Base-by-base conservation (phyloP, 2,797 vertebrate species). In the Echiichthys vipera region DNA sequence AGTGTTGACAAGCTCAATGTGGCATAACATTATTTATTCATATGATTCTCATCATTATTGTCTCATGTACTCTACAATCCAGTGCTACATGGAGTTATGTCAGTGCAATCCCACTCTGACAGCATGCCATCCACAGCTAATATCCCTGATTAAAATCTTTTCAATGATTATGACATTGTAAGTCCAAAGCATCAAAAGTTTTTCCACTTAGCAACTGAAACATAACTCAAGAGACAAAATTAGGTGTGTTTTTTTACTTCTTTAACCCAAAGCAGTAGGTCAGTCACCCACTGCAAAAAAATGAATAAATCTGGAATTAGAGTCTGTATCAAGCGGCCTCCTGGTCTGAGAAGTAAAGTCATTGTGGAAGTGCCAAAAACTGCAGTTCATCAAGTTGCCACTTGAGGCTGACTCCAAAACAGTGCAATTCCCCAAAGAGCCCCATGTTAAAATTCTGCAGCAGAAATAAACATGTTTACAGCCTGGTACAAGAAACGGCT, bases 21-120 rank as follows among this genome's bases (percentile, higher is more conserved):
- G 29, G 70, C 49, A 25, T 61, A 53, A 71, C 24, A 30, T 76
- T 61, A 64, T 74, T 62, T 65, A 58, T 65, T 71, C 37, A 83
- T 56, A 7, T 12, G 27, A 67, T 67, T 78, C 15, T 73, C 25
- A 49, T 58, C 34, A 46, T 56, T 54, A 57, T 37, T 65, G 47
- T 56, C 56, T 51, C 14, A n/a, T 58, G 34, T 65, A 13, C 22
- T 50, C 3, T 2, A 49, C 34, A 57, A 10, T 64, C 1, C 32
- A 47, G n/a, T 39, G 34, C 3, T 10, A 32, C 46, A 61, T 71
- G 54, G 22, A 63, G 29, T 67, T 75, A 51, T 54, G 11, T 55
- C 32, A 37, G 39, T 30, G 58, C 20, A 47, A 8, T 71, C 36
- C 20, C 24, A 24, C 20, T 46, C 43, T 65, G n/a, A 72, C 22